Conservation (phyloP, 2,797 vertebrate species). For the Echiichthys vipera region DNA sequence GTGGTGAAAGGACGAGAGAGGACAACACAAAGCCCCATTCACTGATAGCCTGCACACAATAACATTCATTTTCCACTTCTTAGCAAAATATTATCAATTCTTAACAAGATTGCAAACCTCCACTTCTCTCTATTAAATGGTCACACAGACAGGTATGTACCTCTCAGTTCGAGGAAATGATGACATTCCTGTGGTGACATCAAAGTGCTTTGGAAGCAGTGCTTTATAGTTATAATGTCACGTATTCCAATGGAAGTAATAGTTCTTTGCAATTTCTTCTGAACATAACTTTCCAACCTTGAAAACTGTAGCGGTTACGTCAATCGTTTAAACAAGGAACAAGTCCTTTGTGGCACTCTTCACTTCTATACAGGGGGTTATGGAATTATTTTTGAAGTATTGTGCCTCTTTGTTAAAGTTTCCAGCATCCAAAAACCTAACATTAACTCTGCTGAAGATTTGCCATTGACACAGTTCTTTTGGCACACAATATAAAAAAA, state of each 20-base stretch:
- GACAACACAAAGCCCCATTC: slow-evolving; percentile 66
- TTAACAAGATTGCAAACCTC: slow-evolving; percentile 59
- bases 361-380: slow-evolving; percentile 3
- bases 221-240: slow-evolving; percentile 63
- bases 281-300: slow-evolving; percentile 51
- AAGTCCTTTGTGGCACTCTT: neutral
- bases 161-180: slow-evolving; percentile 55
- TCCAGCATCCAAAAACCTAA: neutral
- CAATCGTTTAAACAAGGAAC: slow-evolving; percentile 29
- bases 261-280: slow-evolving; percentile 33
- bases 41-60: slow-evolving; percentile 59
- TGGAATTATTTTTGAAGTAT: neutral
- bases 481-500: neutral
- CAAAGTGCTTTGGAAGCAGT: slow-evolving; percentile 54
- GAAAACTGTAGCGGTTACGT: slow-evolving; percentile 34
- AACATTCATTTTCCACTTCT: slow-evolving; percentile 63
- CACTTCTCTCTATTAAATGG: slow-evolving; percentile 57
- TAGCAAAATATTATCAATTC: slow-evolving; percentile 71
- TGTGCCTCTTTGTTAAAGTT: slow-evolving; percentile 1
- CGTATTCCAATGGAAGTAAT: slow-evolving; percentile 58
- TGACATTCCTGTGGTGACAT: slow-evolving; percentile 66
- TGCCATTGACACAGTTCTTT: neutral
- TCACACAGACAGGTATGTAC: slow-evolving; percentile 64
- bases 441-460: neutral
- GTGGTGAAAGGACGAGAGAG: slow-evolving; percentile 42